Percentiles rank a stretch among this genome's conserved stretches.
Evolutionary conservation across 2,113 vertebrate species (phyloP).

Genomic region (Pantherophis guttatus): DNA sequence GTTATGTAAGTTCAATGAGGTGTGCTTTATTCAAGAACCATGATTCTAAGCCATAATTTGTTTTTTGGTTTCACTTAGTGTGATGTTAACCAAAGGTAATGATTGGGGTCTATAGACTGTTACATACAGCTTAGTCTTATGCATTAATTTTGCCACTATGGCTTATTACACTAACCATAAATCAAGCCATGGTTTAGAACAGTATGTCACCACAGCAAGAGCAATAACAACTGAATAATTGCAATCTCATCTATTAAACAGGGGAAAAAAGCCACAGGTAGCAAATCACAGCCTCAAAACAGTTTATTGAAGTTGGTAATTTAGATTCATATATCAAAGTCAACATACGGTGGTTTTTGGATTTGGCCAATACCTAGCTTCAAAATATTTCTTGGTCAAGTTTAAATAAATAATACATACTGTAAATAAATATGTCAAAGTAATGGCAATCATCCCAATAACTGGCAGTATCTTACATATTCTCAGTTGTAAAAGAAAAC

Average conservation of each 20-base stretch:
- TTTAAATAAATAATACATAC: not conserved
- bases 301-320: not conserved
- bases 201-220: not conserved
- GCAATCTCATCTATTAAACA: not conserved
- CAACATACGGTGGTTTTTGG: not conserved
- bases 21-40: not conserved
- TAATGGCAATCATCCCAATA: not conserved
- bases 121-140: not conserved
- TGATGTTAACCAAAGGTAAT: not conserved
- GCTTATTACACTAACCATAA: not conserved
- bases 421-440: not conserved
- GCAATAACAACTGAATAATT: not conserved
- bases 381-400: not conserved
- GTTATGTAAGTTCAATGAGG: not conserved
- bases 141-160: not conserved
- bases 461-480: not conserved
- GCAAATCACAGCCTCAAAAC: not conserved
- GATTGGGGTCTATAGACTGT: not conserved
- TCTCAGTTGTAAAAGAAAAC: not conserved
- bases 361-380: not conserved
- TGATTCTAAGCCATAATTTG: not conserved
- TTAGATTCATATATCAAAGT: not conserved
- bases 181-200: not conserved
- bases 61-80: not conserved
- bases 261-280: not conserved